Conservation (phyloP, 2,888 invertebrate genomes). For the Enchytraeus crypticus region DNA sequence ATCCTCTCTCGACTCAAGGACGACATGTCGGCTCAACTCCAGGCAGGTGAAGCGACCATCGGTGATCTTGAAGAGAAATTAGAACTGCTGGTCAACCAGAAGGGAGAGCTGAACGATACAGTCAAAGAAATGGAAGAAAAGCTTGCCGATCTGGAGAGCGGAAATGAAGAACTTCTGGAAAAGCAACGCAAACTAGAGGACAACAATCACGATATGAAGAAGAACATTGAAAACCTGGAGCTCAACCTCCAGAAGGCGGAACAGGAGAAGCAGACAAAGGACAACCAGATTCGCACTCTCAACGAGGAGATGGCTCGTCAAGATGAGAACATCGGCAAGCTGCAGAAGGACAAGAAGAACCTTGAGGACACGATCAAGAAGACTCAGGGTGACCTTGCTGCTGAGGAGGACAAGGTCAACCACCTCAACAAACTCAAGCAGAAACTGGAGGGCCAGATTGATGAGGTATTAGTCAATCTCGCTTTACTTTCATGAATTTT, state of each 20-base stretch:
- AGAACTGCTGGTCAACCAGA: constrained; percentile 86
- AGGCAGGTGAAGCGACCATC: constrained; percentile 83
- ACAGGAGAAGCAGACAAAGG: constrained; percentile 95
- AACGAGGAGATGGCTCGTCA: constrained; percentile 96
- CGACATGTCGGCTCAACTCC: constrained; percentile 73
- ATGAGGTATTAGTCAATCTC: constrained; percentile 59
- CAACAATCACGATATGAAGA: constrained; percentile 87
- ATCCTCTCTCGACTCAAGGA: constrained; percentile 91
- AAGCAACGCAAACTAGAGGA: constrained; percentile 94
- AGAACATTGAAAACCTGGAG: constrained; percentile 94
- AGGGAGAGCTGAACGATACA: constrained; percentile 81
- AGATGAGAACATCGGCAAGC: constrained; percentile 97
- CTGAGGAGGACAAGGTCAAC: constrained; percentile 98
- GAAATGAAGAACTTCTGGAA: constrained; percentile 84
- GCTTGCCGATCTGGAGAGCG: constrained; percentile 91
- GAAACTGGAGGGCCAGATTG: constrained; percentile 95
- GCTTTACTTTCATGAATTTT: too few species aligned
- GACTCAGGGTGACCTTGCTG: constrained; percentile 53
- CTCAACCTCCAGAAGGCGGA: constrained; percentile 81
- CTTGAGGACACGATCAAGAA: constrained; percentile 66
- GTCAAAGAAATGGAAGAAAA: constrained; percentile 92
- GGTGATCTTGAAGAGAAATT: constrained; percentile 87
- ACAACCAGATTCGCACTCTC: constrained; percentile 73
- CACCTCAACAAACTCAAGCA: constrained; percentile 98
- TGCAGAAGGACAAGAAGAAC: constrained; percentile 98